Conservation (phyloP, 2,888 invertebrate genomes). For the Pollenia griseotomentosa region DNA sequence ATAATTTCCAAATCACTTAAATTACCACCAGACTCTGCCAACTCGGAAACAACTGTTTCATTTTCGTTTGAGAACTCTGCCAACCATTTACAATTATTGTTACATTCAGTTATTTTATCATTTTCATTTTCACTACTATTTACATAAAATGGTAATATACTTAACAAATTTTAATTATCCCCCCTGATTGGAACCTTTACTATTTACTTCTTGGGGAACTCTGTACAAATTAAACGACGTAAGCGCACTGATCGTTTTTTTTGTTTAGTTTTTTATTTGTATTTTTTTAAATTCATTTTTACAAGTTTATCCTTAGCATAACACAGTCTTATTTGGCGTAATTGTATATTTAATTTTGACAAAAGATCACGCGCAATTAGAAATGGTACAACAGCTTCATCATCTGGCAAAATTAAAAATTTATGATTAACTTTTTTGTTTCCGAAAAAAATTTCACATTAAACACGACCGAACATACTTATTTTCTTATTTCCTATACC, state of each 20-base stretch:
- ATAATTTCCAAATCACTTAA: constrained; percentile 40
- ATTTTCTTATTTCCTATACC: constrained; percentile 13
- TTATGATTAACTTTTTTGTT: no score
- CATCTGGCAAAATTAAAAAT: constrained; percentile 30
- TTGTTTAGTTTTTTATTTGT: no score
- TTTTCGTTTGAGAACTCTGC: constrained; percentile 13
- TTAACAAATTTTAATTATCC: constrained; percentile 13
- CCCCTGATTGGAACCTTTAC: not conserved
- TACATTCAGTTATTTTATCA: constrained; percentile 24
- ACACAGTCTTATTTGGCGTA: constrained; percentile 21
- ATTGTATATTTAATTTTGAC: constrained; percentile 19
- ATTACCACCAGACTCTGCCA: not conserved
- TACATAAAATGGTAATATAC: constrained; percentile 42
- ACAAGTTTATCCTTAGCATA: constrained; percentile 16
- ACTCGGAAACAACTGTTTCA: constrained; percentile 48
- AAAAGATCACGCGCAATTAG: not conserved
- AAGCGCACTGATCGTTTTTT: not conserved
- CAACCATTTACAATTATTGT: constrained; percentile 29
- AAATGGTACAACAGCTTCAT: constrained; percentile 18
- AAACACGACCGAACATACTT: no score
- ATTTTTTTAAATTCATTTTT: not conserved
- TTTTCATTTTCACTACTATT: no score
- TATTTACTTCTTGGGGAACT: not conserved
- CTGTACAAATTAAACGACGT: constrained; percentile 1
- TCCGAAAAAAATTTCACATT: no score